Conservation (phyloP, 2,888 invertebrate genomes). For the Agapostemon virescens region DNA sequence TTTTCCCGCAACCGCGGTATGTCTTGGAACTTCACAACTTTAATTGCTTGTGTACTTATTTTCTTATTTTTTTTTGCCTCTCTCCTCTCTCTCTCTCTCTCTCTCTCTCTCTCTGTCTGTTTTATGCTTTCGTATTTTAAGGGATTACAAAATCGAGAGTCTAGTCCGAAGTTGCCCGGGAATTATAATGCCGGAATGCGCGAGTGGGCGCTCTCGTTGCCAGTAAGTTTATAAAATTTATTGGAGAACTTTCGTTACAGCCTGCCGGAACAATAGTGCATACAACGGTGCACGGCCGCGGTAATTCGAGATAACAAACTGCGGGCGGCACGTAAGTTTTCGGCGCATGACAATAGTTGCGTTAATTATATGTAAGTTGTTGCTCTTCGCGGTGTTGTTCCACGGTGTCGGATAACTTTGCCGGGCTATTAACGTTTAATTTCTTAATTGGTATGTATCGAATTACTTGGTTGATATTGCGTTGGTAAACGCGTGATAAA, state of each 20-base stretch:
- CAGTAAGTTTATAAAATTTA: constrained; percentile 42
- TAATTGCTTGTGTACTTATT: constrained; percentile 21
- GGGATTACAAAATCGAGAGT: not conserved
- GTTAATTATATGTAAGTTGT: constrained; percentile 27
- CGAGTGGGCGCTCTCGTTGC: not conserved
- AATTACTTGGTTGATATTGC: not conserved
- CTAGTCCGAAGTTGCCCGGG: not conserved
- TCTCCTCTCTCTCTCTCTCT: not conserved
- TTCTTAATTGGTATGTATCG: not conserved
- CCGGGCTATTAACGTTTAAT: not conserved
- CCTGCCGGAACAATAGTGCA: constrained; percentile 31
- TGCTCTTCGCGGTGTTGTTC: constrained; percentile 1
- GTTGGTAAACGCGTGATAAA: not conserved
- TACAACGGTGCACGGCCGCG: constrained; percentile 30
- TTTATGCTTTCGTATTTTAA: not conserved
- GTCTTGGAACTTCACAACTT: constrained; percentile 29
- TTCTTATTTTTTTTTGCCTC: not conserved
- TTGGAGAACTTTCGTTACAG: constrained; percentile 39
- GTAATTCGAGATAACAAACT: constrained; percentile 41
- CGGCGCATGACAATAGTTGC: constrained; percentile 1
- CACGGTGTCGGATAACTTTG: not conserved
- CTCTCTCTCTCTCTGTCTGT: not conserved
- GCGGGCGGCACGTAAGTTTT: constrained; percentile 30
- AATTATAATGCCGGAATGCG: not conserved
- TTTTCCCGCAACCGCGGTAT: too few relatives aligned